A percentile compares a stretch with the other conserved stretches of the same genome.
Conservation (phyloP, 2,888 invertebrate species). For the Noctuana brunneofusca region DNA sequence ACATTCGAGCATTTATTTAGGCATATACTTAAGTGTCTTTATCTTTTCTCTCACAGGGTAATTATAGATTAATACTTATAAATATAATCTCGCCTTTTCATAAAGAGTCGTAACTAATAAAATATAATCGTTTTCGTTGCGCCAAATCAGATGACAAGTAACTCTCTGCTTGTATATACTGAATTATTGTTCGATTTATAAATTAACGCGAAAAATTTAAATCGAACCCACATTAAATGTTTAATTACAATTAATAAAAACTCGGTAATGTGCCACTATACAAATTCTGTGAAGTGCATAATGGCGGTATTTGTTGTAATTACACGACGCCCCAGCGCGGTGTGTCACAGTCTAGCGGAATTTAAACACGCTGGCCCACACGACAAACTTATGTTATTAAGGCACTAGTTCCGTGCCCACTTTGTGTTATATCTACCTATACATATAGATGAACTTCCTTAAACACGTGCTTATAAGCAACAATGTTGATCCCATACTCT, state of each 20-base stretch:
- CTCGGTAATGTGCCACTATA: slow-evolving; percentile 19
- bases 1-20: no score
- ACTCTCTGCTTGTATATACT: not conserved
- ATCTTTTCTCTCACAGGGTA: no score
- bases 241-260: slow-evolving; percentile 17
- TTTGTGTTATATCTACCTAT: slow-evolving; percentile 40
- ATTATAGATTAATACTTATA: no score
- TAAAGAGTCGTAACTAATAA: no score
- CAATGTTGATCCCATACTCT: not conserved
- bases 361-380: slow-evolving; percentile 58
- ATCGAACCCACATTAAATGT: not conserved
- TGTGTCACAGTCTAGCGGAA: slow-evolving; percentile 51
- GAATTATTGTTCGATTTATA: not conserved
- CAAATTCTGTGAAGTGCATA: slow-evolving; percentile 32
- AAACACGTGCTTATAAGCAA: not conserved
- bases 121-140: no score
- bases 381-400: slow-evolving; percentile 72
- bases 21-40: no score
- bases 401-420: slow-evolving; percentile 53
- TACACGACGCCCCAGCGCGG: slow-evolving; percentile 52
- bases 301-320: slow-evolving; percentile 67
- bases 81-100: no score
- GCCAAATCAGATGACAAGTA: no score
- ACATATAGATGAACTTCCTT: not conserved
- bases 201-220: not conserved